A percentile compares a stretch with the other conserved stretches of the same genome.
Evolutionary conservation across 2,113 vertebrate species (phyloP).

Genomic region (Macrotus californicus): DNA sequence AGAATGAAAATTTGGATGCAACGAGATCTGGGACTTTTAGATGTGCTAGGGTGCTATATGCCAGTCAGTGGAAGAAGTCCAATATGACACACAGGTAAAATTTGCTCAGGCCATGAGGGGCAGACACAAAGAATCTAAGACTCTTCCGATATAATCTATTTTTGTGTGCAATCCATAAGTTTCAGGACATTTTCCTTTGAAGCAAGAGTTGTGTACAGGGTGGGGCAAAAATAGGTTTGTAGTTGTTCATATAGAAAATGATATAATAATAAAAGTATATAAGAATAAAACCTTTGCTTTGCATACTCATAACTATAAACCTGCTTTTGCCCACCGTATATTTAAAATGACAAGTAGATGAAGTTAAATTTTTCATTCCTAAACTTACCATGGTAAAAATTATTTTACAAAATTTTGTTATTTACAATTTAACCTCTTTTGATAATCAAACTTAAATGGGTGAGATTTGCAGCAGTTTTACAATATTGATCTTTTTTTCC

Average conservation of each 20-base stretch:
- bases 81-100: neutral
- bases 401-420: neutral
- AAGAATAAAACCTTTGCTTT: neutral
- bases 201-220: neutral
- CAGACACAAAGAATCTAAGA: neutral
- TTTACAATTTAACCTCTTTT: neutral
- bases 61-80: neutral
- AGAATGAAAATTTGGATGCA: neutral
- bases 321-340: neutral
- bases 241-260: no score
- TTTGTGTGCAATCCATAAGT: neutral
- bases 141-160: neutral
- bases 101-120: neutral
- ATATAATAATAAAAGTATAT: neutral
- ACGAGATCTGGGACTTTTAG: neutral
- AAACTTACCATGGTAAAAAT: neutral
- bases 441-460: neutral
- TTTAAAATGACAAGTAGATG: neutral
- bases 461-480: neutral
- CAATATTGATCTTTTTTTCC: neutral
- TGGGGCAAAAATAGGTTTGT: neutral
- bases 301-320: neutral
- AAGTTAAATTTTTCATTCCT: neutral
- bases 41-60: rapidly evolving
- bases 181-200: neutral